Conservation (phyloP, 2,888 invertebrate genomes). For the Pollenia griseotomentosa region DNA sequence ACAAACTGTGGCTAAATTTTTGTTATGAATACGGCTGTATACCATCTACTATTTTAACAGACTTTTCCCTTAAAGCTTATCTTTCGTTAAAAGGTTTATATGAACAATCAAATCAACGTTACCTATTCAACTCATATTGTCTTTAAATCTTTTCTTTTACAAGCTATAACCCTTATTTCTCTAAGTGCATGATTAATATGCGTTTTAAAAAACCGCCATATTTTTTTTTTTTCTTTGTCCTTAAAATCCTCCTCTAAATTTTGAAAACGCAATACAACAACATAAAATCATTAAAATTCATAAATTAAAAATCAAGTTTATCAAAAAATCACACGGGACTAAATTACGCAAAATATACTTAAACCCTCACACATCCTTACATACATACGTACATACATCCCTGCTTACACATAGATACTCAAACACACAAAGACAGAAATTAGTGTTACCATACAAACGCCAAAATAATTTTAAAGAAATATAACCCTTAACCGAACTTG, state of each 20-base stretch:
- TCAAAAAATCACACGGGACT: conserved; percentile 75
- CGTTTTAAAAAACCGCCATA: conserved; percentile 68
- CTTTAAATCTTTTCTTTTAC: too few relatives aligned
- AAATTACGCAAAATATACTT: conserved; percentile 70
- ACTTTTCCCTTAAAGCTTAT: too few relatives aligned
- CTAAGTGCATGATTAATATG: conserved; percentile 57
- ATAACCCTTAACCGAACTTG: conserved; percentile 62
- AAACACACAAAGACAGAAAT: neutral
- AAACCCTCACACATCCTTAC: conserved; percentile 29
- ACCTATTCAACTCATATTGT: too few relatives aligned
- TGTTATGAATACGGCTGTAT: too few relatives aligned
- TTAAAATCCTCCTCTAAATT: conserved; percentile 48
- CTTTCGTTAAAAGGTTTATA: too few relatives aligned
- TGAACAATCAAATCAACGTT: too few relatives aligned
- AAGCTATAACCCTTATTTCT: conserved; percentile 16
- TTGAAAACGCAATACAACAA: conserved; percentile 47
- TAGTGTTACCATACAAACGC: conserved; percentile 30
- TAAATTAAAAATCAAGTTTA: conserved; percentile 74
- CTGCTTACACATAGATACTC: neutral
- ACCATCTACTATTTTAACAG: too few relatives aligned
- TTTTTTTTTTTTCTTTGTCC: conserved; percentile 60
- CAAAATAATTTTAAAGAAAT: conserved; percentile 54
- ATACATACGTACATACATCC: neutral
- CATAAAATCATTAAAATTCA: conserved; percentile 73
- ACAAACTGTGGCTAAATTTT: too few relatives aligned